These are phyloP conservation scores for Drosophila willistoni DNA, from an alignment of 1,140 invertebrate genomes.

Conservation along the genomic window DNA sequence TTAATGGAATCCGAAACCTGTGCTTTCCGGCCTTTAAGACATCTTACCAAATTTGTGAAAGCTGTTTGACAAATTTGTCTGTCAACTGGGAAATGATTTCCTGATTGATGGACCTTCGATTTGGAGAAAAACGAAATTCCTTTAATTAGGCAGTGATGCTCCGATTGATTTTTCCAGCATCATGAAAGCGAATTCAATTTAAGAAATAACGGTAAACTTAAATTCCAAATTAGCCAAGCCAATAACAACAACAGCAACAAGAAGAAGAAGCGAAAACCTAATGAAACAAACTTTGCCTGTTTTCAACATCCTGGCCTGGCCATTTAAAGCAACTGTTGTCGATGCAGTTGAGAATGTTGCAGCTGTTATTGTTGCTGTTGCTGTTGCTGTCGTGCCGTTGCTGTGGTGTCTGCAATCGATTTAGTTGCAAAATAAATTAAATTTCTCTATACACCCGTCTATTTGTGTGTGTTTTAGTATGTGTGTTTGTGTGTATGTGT, in stretches of 20 bases:
- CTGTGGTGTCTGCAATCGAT: slow-evolving; percentile 61
- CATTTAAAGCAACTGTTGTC: slow-evolving; percentile 59
- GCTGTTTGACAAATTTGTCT: not conserved
- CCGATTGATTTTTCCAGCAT: slow-evolving; percentile 2
- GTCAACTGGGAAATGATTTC: not conserved
- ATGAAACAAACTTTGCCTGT: slow-evolving; percentile 42
- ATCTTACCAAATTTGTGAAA: not conserved
- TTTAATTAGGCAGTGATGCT: not conserved
- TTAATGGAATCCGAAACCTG: no score
- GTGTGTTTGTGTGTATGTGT: slow-evolving; percentile 10
- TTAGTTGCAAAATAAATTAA: slow-evolving; percentile 76
- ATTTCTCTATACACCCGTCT: slow-evolving; percentile 37
- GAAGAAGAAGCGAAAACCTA: not conserved
- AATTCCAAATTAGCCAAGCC: slow-evolving; percentile 46
- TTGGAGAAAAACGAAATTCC: not conserved
- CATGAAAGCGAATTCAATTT: slow-evolving; percentile 21
- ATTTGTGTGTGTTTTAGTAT: slow-evolving; percentile 17
- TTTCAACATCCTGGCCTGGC: slow-evolving; percentile 31
- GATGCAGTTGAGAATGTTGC: slow-evolving; percentile 22
- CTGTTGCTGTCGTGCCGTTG: slow-evolving; percentile 2
- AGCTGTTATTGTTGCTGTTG: slow-evolving; percentile 33
- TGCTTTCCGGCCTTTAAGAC: no score
- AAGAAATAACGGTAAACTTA: slow-evolving; percentile 21
- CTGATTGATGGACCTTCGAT: not conserved
- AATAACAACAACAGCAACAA: slow-evolving; percentile 17